Evolutionary conservation across 1,140 invertebrate species (phyloP).

Genomic region (Pachypeltis micranthus): DNA sequence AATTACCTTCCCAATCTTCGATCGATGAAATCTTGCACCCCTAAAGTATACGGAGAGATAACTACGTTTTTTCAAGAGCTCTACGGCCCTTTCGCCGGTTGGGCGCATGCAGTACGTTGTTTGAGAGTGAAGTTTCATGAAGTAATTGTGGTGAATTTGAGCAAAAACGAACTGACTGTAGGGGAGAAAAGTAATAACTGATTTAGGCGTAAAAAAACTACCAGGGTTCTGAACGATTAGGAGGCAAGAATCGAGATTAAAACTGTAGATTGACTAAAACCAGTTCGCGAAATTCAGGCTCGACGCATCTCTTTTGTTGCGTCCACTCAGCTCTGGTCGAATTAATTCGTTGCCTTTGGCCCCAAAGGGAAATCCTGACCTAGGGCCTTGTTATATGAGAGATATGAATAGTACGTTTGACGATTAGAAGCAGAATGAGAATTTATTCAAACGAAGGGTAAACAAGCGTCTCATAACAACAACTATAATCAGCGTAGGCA

Average conservation of each 20-base stretch:
- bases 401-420: too few species aligned
- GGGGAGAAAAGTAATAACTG: neutral
- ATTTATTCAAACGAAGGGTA: too few species aligned
- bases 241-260: neutral
- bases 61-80: slow-evolving; percentile 63
- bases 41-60: slow-evolving; percentile 74
- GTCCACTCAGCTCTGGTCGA: too few species aligned
- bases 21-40: slow-evolving; percentile 66
- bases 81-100: slow-evolving; percentile 82
- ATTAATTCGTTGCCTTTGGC: too few species aligned
- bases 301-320: too few species aligned
- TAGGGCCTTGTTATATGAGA: too few species aligned
- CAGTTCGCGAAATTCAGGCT: neutral
- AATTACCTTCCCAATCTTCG: slow-evolving; percentile 71
- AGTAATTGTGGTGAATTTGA: neutral
- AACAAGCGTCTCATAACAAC: too few species aligned
- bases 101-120: slow-evolving; percentile 77
- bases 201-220: neutral
- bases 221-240: neutral
- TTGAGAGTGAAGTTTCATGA: neutral
- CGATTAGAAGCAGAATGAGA: too few species aligned
- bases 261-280: neutral
- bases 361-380: too few species aligned
- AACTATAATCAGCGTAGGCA: too few species aligned
- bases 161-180: neutral